Conservation (phyloP, 2,797 vertebrate genomes). For the Loris lydekkerianus region DNA sequence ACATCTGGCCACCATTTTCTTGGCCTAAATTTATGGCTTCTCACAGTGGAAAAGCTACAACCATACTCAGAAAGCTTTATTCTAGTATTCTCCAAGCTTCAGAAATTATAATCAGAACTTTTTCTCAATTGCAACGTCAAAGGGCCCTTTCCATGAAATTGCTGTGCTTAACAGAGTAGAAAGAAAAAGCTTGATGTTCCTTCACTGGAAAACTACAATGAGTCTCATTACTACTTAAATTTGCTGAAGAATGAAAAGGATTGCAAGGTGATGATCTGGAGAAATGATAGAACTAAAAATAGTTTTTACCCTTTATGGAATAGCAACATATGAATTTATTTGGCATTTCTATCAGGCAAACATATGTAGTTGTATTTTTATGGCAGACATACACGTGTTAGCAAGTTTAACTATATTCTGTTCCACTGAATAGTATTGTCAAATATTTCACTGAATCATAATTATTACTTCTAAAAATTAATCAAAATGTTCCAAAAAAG, state of each 20-base stretch:
- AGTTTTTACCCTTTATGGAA: not conserved
- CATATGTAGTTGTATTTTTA: not conserved
- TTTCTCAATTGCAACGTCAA: slow-evolving; percentile 58
- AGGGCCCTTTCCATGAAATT: slow-evolving; percentile 39
- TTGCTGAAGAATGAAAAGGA: slow-evolving; percentile 55
- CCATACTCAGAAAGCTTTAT: slow-evolving; percentile 6
- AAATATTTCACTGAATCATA: slow-evolving; percentile 55
- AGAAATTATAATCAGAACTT: slow-evolving; percentile 58
- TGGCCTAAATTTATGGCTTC: slow-evolving; percentile 28
- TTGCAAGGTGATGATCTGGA: slow-evolving; percentile 58
- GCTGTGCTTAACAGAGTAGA: slow-evolving; percentile 5
- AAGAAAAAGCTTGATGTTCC: slow-evolving; percentile 51
- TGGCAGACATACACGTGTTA: not conserved
- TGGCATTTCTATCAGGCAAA: slow-evolving; percentile 11
- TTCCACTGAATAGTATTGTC: not conserved
- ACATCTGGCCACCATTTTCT: not conserved
- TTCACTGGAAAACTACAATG: slow-evolving; percentile 16
- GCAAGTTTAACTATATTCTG: slow-evolving; percentile 10
- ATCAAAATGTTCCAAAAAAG: slow-evolving; percentile 11
- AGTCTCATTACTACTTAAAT: slow-evolving; percentile 36
- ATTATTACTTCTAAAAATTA: not conserved
- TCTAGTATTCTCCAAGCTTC: not conserved
- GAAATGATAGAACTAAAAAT: slow-evolving; percentile 54
- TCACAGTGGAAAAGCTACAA: slow-evolving; percentile 26
- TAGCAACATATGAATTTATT: slow-evolving; percentile 6